Conservation (phyloP, 2,888 invertebrate species). For the Athrips mouffetella region DNA sequence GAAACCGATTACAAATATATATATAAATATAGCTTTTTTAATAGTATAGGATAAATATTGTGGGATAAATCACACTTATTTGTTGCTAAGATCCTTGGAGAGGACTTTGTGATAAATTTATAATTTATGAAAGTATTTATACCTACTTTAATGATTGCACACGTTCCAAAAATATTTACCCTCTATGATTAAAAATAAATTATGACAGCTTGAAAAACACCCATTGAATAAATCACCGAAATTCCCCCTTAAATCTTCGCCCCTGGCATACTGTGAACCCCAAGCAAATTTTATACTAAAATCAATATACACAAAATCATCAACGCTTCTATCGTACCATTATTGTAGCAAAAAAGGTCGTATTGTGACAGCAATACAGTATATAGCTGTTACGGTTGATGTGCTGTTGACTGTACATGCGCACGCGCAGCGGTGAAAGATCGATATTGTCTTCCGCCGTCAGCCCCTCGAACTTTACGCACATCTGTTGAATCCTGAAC, state of each 20-base stretch:
- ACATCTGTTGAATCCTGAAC: constrained; percentile 52
- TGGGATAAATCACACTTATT: no score
- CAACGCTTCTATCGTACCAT: background rate
- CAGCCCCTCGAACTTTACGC: no score
- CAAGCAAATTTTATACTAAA: constrained; percentile 38
- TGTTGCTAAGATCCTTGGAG: no score
- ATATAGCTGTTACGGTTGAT: no score
- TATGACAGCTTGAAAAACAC: background rate
- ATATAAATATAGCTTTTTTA: no score
- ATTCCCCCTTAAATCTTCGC: constrained; percentile 4
- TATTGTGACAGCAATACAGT: no score
- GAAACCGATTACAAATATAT: no score
- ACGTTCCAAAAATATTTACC: background rate
- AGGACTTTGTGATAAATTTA: no score
- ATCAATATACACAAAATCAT: constrained; percentile 42
- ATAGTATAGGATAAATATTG: no score
- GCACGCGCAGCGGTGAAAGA: constrained; percentile 54
- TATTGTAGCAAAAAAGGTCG: background rate
- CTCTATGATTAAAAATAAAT: background rate
- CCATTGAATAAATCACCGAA: constrained; percentile 10
- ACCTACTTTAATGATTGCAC: no score
- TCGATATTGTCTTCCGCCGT: constrained; percentile 71
- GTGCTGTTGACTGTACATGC: no score
- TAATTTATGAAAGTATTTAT: no score
- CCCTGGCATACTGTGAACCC: constrained; percentile 32